A percentile compares a stretch with the other conserved stretches of the same genome.
phyloP scores from a whole-genome alignment of 2,797 vertebrate genomes.

The Propithecus perrieri region DNA sequence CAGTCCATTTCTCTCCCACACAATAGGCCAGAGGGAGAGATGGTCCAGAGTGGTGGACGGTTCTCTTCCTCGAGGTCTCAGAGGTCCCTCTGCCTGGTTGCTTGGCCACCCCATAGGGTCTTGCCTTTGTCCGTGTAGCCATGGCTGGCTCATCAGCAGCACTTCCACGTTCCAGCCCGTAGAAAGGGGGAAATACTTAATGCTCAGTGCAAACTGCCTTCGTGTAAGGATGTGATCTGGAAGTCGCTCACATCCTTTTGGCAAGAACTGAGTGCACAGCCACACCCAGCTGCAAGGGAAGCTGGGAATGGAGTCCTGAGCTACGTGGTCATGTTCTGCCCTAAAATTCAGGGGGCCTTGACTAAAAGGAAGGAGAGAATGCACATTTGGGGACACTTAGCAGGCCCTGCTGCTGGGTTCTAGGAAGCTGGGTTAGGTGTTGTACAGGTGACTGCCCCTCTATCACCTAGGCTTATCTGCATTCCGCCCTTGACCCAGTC shows the following conservation, averaged over 20 bases:
- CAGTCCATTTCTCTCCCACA: background rate
- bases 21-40: background rate
- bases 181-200: background rate
- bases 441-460: background rate
- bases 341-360: background rate
- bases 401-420: background rate
- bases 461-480: background rate
- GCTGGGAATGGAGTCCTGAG: background rate
- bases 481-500: background rate
- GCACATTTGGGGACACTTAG: background rate
- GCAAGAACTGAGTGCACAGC: background rate
- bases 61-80: background rate
- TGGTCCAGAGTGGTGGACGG: background rate
- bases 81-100: background rate
- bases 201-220: background rate
- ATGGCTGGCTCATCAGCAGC: background rate
- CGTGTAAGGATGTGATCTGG: background rate
- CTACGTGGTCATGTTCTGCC: background rate
- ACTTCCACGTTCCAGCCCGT: background rate
- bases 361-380: background rate
- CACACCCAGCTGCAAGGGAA: background rate
- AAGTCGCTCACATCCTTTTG: background rate
- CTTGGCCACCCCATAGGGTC: background rate
- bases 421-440: background rate
- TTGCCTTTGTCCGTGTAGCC: background rate